Percentiles rank a stretch among this genome's conserved stretches.
Conservation (phyloP, 2,888 invertebrate species). For the Pseudococcus longispinus region DNA sequence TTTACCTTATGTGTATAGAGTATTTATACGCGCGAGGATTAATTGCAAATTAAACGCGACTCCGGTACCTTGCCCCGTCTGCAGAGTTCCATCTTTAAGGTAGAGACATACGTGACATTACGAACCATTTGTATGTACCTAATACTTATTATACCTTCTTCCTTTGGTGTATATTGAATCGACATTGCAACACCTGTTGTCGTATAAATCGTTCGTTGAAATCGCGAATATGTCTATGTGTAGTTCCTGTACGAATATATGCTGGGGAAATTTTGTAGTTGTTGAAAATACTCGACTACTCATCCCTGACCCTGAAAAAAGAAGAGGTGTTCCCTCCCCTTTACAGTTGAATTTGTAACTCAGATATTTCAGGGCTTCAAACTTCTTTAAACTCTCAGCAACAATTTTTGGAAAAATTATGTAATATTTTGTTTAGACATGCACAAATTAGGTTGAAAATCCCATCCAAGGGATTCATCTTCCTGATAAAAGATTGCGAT, state of each 20-base stretch:
- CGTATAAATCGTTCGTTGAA: background rate
- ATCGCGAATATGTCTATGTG: background rate
- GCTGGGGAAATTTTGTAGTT: too few species aligned
- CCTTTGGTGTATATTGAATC: background rate
- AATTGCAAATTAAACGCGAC: constrained; percentile 16
- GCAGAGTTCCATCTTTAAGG: background rate
- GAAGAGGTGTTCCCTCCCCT: too few species aligned
- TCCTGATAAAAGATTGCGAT: too few species aligned
- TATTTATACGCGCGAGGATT: constrained; percentile 16
- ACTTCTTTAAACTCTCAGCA: too few species aligned
- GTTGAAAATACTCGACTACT: too few species aligned
- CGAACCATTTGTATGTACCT: background rate
- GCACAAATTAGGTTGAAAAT: too few species aligned
- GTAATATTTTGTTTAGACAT: too few species aligned
- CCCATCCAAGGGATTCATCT: too few species aligned
- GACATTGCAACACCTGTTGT: background rate
- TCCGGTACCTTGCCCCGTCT: background rate
- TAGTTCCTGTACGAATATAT: background rate
- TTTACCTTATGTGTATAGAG: background rate
- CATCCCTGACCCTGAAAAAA: too few species aligned
- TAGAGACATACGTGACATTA: background rate
- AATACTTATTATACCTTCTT: background rate
- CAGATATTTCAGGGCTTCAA: too few species aligned
- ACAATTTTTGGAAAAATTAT: too few species aligned
- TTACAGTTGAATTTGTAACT: too few species aligned